Base-by-base conservation (phyloP, 2,888 invertebrate genomes). In the Synergus laeviventris region DNA sequence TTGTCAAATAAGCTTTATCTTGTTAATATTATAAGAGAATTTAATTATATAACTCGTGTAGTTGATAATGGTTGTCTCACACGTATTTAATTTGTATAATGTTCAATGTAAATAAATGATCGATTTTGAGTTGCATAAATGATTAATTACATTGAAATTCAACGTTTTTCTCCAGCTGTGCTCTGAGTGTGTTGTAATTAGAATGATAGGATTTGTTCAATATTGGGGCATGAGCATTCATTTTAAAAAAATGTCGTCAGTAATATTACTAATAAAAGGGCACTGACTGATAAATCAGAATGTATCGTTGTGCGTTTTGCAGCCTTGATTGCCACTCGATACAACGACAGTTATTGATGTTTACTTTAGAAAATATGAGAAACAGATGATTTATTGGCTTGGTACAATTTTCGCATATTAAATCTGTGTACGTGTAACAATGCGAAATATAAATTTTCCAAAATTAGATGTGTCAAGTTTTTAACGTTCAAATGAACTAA, bases 261-360 rank as follows among this genome's bases (percentile, higher is more conserved):
- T 31, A 31, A 66, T 66, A 45, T 66, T 24, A 24, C 12, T 66
- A 42, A 42, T 66, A 66, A 24, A 18, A 45, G 42, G 24, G 7
- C 18, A 21, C 12, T 61, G 36, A 24, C 14, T 9, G 42, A 42
- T 24, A 45, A 42, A 66, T 66, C 24, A 7, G 24, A 66, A 66
- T 45, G 42, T 14, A 66, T 66, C 8, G 21, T 24, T 66, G 24
- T 21, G 42, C 45, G 45, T 66, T 66, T 66, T 66, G 21, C 66
- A 66, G 42, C 16, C 66, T 18, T 66, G 42, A 66, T 66, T 66
- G 45, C 24, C 42, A 66, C 39, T 64, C 39, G 21, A 39, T 66
- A 8, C 42, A 66, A 66, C 24, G 66, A 42, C 16, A 66, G 66
- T 66, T 66, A 66, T 66, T 66, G 66, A 45, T 66, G 45, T 66